phyloP scores from a whole-genome alignment of 2,888 invertebrate species.

The Thymelicus sylvestris region DNA sequence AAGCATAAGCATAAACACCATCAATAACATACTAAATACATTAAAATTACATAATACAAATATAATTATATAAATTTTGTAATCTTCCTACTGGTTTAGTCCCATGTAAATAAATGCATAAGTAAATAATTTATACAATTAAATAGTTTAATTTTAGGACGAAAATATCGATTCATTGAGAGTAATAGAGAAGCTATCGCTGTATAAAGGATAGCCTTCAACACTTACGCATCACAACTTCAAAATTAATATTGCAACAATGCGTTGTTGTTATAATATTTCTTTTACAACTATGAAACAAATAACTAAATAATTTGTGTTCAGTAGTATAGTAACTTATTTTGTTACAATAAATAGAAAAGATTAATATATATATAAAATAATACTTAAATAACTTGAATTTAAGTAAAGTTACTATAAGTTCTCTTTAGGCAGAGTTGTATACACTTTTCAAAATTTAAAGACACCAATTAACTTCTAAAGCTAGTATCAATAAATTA shows the following conservation, averaged over 20 bases:
- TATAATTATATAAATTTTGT: slow-evolving; percentile 15
- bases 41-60: background rate
- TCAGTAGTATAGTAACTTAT: too few relatives aligned
- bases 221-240: background rate
- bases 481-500: background rate
- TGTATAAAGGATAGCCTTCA: background rate
- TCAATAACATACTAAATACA: background rate
- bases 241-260: too few relatives aligned
- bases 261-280: too few relatives aligned
- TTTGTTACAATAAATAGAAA: too few relatives aligned
- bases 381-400: too few relatives aligned
- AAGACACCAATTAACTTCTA: background rate
- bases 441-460: background rate
- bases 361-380: too few relatives aligned
- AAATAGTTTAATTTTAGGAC: slow-evolving; percentile 6
- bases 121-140: slow-evolving; percentile 11
- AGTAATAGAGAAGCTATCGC: background rate
- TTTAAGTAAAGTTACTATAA: too few relatives aligned
- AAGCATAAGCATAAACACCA: slow-evolving; percentile 19
- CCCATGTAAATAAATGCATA: slow-evolving; percentile 28
- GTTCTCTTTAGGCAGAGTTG: background rate
- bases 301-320: too few relatives aligned
- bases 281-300: too few relatives aligned
- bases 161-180: background rate
- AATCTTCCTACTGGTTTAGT: background rate